Evolutionary conservation across 2,113 vertebrate species (phyloP), one percentile per base, ranked within the genome.

Genomic region (Serinus canaria): DNA sequence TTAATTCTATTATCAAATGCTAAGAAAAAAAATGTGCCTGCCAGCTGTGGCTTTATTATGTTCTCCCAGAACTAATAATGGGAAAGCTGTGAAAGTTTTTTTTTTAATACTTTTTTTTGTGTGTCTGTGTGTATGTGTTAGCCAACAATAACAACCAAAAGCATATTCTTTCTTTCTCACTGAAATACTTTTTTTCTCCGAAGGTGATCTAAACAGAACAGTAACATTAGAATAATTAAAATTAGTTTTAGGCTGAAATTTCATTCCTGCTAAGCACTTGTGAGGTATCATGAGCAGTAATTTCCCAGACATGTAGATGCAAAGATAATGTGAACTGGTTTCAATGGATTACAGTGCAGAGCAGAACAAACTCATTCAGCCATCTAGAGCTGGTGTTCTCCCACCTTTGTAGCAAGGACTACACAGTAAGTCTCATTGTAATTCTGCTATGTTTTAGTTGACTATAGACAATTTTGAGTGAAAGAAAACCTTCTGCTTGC

Each of bases 71-170:
- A 37, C 37, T 37, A 37, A 37, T 37, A 37, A 37, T 37, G 37
- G 37, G 37, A 37, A 37, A 37, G 37, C 37, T 37, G 37, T 37
- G 37, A 37, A 37, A 37, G 37, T 37, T 8, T 37, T 37, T n/a
- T 78, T 94, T 97, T 95, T 97, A 93, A 94, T 70, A 84, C 67
- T 84, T 96, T 89, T 79, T 87, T 96, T 86, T 68, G 4, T 69
- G 28, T 67, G 15, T 81, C 52, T 96, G 73, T 68, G 15, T 73
- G 19, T 47, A 20, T 85, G 64, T 95, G 76, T 87, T 80, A 93
- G 82, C 78, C 94, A 88, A 94, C 79, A 91, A 64, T n/a, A 63
- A 69, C 44, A 92, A 76, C 39, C 83, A 91, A 86, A 70, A 24
- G 3, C 53, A 74, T 9, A 59, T 24, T 75, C 66, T 92, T 80